Base-by-base conservation (phyloP, 2,888 invertebrate genomes). In the Caenorhabditis macrosperma region DNA sequence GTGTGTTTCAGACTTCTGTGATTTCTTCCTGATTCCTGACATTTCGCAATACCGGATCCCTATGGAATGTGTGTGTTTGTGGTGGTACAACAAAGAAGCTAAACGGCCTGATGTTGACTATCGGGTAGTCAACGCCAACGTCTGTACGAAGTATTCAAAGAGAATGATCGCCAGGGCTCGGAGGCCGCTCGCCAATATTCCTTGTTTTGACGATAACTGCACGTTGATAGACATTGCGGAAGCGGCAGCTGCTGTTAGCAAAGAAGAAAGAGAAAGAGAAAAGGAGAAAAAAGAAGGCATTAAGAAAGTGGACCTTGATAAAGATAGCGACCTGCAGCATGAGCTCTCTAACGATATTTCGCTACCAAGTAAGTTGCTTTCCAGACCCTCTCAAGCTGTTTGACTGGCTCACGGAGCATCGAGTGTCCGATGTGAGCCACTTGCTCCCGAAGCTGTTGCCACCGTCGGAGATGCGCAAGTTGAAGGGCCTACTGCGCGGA, bases 371-470 rank as follows among this genome's bases (percentile, higher is more conserved):
- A 48, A 67, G 67, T 67, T 2, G n/a, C n/a, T 17, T 87, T 89
- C 63, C 81, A 89, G 89, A 89, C 79, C 88, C 90, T 9, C 77
- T 90, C 22, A 82, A 83, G 55, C 55, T 89, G 75, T 88, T 90
- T 59, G 87, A 89, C 60, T 82, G 85, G 81, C 71, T 89, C 55
- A 77, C 69, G 5, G 74, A 79, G 41, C 78, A 82, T 30, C 84
- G 83, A 0, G 60, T 83, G 7, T 83, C 78, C 9, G 88, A 89
- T 69, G 82, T 89, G n/a, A 78, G 81, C 15, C 82, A 86, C 57
- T 52, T 88, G 26, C 52, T 89, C 12, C 86, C 87, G 4, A 82
- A 83, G 28, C 68, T 90, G 2, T 54, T 88, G 30, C 72, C 82
- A 6, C 81, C 76, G 17, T 75, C 71, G 10, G 82, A 82, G 60